phyloP scores from a whole-genome alignment of 1,140 invertebrate genomes.

The Drosophila ercepeae region DNA sequence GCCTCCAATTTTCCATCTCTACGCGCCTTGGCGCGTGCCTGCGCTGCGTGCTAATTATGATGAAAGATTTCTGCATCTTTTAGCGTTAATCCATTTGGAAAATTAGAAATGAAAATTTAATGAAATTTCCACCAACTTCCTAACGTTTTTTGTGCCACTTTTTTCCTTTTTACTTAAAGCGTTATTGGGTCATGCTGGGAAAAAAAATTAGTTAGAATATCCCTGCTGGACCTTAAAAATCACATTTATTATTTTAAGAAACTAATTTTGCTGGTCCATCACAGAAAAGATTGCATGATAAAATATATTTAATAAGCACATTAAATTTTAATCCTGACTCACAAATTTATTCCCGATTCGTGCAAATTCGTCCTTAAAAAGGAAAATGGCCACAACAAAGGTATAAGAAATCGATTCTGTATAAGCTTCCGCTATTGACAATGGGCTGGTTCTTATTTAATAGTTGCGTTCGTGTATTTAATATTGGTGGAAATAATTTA shows the following conservation, averaged over 20 bases:
- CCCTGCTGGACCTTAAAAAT: background rate
- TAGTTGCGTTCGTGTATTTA: slow-evolving; percentile 10
- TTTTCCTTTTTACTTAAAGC: slow-evolving; percentile 10
- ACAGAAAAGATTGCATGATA: too few species aligned
- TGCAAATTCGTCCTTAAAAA: background rate
- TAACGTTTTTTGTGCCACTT: slow-evolving; percentile 51
- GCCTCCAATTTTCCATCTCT: background rate
- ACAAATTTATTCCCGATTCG: background rate
- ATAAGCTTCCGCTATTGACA: slow-evolving; percentile 12
- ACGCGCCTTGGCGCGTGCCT: slow-evolving; percentile 36
- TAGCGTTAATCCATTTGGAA: slow-evolving; percentile 81
- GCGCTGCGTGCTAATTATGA: slow-evolving; percentile 76
- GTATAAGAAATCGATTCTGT: too few species aligned
- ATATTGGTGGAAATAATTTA: slow-evolving; percentile 40
- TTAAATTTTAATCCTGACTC: too few species aligned
- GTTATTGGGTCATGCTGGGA: slow-evolving; percentile 17
- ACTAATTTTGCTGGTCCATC: too few species aligned
- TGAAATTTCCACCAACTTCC: slow-evolving; percentile 75
- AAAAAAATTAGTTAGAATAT: background rate
- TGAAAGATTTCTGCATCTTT: slow-evolving; percentile 82
- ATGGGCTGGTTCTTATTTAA: background rate
- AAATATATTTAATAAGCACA: too few species aligned
- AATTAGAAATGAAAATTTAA: slow-evolving; percentile 82
- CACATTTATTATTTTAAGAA: background rate
- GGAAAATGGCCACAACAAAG: too few species aligned